Percentiles rank a stretch among this genome's conserved stretches.
Evolutionary conservation across 2,113 vertebrate genomes (phyloP).

Genomic region (Serinus canaria): DNA sequence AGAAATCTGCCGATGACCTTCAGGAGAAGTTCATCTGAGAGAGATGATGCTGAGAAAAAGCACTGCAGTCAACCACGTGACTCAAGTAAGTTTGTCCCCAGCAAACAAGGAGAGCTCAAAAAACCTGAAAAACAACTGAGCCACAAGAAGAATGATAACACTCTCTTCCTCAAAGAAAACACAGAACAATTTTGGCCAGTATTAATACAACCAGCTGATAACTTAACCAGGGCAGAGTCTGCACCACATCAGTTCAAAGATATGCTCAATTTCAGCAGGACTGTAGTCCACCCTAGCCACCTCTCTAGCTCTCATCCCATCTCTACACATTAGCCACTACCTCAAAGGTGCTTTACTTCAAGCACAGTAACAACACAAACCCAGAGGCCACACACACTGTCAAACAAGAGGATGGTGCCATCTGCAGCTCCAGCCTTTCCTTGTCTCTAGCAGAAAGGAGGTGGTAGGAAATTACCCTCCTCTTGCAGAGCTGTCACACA

Average conservation of each 20-base stretch:
- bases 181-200: not conserved
- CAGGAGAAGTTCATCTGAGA: not conserved
- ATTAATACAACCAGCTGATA: not conserved
- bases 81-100: not conserved
- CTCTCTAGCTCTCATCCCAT: not conserved
- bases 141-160: not conserved
- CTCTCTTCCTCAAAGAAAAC: not conserved
- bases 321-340: not conserved
- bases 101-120: not conserved
- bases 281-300: not conserved
- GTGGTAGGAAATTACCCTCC: not conserved
- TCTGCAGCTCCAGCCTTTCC: not conserved
- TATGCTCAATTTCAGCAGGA: not conserved
- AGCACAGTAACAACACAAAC: not conserved
- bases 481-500: not conserved
- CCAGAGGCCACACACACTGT: not conserved
- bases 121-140: not conserved
- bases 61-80: not conserved
- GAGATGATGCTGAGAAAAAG: not conserved
- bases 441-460: not conserved
- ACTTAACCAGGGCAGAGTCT: not conserved
- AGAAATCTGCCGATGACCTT: not conserved
- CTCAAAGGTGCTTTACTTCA: not conserved
- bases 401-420: not conserved
- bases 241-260: not conserved